Conservation (phyloP, 2,888 invertebrate species). For the Lampropteryx suffumata region DNA sequence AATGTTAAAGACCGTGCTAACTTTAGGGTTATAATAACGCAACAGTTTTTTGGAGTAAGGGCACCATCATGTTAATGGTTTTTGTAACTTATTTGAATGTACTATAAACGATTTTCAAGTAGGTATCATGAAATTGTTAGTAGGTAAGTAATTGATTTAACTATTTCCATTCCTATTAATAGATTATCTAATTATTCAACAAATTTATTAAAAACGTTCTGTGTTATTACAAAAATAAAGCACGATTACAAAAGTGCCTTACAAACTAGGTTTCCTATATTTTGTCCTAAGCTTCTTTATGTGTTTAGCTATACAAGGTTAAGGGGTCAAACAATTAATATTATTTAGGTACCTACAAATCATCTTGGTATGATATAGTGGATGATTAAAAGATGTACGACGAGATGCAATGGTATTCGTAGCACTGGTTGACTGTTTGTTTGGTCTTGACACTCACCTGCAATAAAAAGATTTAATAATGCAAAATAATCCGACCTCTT, state of each 20-base stretch:
- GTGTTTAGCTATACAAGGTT: conserved; percentile 53
- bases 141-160: conserved; percentile 36
- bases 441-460: conserved; percentile 85
- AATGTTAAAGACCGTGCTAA: too few species aligned
- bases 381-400: conserved; percentile 48
- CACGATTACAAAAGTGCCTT: conserved; percentile 42
- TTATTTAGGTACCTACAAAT: conserved; percentile 52
- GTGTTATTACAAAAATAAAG: conserved; percentile 44
- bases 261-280: conserved; percentile 39
- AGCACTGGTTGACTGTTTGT: conserved; percentile 58
- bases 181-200: conserved; percentile 9
- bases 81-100: too few species aligned
- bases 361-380: conserved; percentile 72
- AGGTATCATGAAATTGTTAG: conserved; percentile 22
- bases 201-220: conserved; percentile 32
- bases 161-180: conserved; percentile 30
- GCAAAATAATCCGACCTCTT: too few species aligned
- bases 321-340: conserved; percentile 40
- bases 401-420: conserved; percentile 50
- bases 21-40: too few species aligned
- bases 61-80: too few species aligned
- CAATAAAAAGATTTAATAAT: too few species aligned
- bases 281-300: conserved; percentile 39
- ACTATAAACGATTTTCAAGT: too few species aligned
- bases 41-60: too few species aligned